These are phyloP conservation scores for Drosophila prostipennis DNA, from an alignment of 2,888 invertebrate species.

Conservation along the genomic window DNA sequence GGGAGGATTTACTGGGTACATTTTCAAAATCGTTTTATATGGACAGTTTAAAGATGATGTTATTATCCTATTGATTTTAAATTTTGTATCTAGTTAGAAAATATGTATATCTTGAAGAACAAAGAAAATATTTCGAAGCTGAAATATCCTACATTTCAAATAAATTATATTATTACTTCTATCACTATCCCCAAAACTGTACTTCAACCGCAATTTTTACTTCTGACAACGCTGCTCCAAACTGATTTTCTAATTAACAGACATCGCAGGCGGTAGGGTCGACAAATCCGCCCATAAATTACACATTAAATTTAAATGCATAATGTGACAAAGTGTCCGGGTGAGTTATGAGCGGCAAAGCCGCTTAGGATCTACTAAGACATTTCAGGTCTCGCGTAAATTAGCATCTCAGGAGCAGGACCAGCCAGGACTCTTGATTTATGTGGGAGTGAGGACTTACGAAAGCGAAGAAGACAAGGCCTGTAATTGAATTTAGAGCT, in stretches of 20 bases:
- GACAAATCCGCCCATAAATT: constrained; percentile 69
- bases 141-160: too few species aligned
- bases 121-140: too few species aligned
- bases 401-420: constrained; percentile 47
- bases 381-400: constrained; percentile 62
- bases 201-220: too few species aligned
- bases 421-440: constrained; percentile 58
- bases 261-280: constrained; percentile 40
- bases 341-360: constrained; percentile 72
- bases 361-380: constrained; percentile 72
- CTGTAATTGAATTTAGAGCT: constrained; percentile 76
- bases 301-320: constrained; percentile 74
- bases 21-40: too few species aligned
- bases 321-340: constrained; percentile 65
- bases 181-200: not conserved
- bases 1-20: not conserved
- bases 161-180: too few species aligned
- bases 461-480: constrained; percentile 16
- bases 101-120: too few species aligned
- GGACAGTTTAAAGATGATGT: too few species aligned
- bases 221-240: constrained; percentile 7
- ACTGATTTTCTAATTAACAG: constrained; percentile 54
- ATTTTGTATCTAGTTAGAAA: too few species aligned
- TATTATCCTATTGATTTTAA: too few species aligned
- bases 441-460: constrained; percentile 28